Evolutionary conservation across 2,888 invertebrate species (phyloP).

Genomic region (Heliconius sara): DNA sequence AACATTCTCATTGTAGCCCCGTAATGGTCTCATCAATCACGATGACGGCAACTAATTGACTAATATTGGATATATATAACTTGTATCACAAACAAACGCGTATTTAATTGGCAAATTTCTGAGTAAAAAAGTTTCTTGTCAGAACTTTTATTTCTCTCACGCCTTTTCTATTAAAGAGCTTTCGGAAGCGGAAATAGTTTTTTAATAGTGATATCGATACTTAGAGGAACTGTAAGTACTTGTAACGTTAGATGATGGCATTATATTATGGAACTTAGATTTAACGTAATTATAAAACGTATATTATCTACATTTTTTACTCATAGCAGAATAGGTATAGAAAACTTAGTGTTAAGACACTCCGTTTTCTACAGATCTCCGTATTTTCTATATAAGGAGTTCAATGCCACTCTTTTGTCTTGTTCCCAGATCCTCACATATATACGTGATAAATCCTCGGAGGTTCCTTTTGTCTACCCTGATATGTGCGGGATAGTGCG

Average conservation of each 20-base stretch:
- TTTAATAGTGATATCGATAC: neutral
- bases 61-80: constrained; percentile 21
- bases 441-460: too few relatives aligned
- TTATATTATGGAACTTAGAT: neutral
- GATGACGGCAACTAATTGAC: constrained; percentile 19
- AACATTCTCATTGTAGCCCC: constrained; percentile 16
- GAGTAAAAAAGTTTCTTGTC: constrained; percentile 1
- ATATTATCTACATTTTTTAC: too few relatives aligned
- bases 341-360: too few relatives aligned
- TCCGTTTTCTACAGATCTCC: too few relatives aligned
- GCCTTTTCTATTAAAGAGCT: neutral
- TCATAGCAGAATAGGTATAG: too few relatives aligned
- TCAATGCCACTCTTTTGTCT: too few relatives aligned
- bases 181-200: neutral
- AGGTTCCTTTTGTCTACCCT: too few relatives aligned
- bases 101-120: constrained; percentile 10
- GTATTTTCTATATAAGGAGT: too few relatives aligned
- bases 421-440: too few relatives aligned
- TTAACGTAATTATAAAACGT: neutral
- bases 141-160: neutral
- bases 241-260: neutral
- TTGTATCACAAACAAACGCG: constrained; percentile 10
- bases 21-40: constrained; percentile 22
- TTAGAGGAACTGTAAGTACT: neutral
- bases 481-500: too few relatives aligned